A percentile compares a stretch with the other conserved stretches of the same genome.
These are phyloP conservation scores for Nephrotoma flavescens DNA, from an alignment of 2,888 invertebrate genomes.

Conservation along the genomic window DNA sequence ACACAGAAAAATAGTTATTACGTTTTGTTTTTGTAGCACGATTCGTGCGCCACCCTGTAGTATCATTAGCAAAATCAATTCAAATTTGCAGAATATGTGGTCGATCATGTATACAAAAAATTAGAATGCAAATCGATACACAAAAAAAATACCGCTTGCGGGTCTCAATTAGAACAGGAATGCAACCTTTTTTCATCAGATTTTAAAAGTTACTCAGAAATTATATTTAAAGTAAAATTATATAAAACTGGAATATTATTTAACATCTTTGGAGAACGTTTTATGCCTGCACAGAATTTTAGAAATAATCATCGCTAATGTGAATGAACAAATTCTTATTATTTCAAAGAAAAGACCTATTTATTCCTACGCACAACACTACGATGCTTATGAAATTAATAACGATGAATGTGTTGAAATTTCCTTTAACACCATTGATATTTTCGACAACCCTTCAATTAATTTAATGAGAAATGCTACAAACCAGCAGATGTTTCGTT, in stretches of 20 bases:
- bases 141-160: too few species aligned
- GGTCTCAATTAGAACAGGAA: neutral
- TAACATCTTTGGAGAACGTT: neutral
- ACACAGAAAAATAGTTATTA: too few species aligned
- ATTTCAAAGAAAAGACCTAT: neutral
- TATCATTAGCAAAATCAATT: neutral
- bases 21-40: too few species aligned
- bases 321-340: neutral
- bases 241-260: neutral
- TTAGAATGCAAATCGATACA: too few species aligned
- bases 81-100: neutral
- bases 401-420: constrained; percentile 3
- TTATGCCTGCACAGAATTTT: neutral
- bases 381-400: neutral
- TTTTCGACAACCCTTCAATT: neutral
- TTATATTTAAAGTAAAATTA: constrained; percentile 1
- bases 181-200: neutral
- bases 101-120: neutral
- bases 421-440: constrained; percentile 5
- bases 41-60: too few species aligned
- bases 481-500: neutral
- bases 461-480: neutral
- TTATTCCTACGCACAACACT: neutral
- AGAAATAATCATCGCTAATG: neutral
- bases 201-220: neutral